Evolutionary conservation across 2,888 invertebrate genomes (phyloP), one percentile per base, ranked within the genome.

Genomic region (Pollenia griseotomentosa): DNA sequence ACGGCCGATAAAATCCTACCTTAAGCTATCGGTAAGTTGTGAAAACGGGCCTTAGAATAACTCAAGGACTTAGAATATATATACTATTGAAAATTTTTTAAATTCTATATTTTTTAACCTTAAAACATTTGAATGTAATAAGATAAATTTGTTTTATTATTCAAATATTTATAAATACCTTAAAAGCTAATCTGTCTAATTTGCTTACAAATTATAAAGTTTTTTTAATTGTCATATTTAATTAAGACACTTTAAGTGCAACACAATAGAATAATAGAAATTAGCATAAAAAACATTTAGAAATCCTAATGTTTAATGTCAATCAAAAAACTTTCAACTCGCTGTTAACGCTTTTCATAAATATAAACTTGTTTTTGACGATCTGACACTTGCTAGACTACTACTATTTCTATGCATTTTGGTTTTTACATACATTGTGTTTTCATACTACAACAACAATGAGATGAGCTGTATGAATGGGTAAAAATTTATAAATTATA

Each of bases 201-300:
- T 33, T 33, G 33, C 33, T 33, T 33, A n/a, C 14, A n/a, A n/a
- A 33, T 48, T 16, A n/a, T 11, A 10, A 68, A 51, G 10, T 1
- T 14, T 14, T 65, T 55, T 33, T 0, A 55, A 40, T 42, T 73
- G 66, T 65, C 68, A 63, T 40, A 68, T 68, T 55, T 80, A 84
- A 84, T 84, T 84, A 85, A 77, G 71, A 33, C 51, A 51, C 48
- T 85, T 85, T 48, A 77, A 63, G 33, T 51, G 70, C n/a, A 46
- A 46, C 61, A 75, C 44, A 73, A 44, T 61, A 73, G 51, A 48
- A 73, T 55, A 55, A 66, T 7, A 40, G 70, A 82, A 82, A 88
- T 87, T 86, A 82, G 66, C 87, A 91, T 91, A 91, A 91, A 90
- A 91, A 87, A 89, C 91, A 91, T 92, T 91, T 90, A 90, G 90